Base-by-base conservation (phyloP, 1,140 invertebrate genomes). In the Proctacanthus coquilletti region DNA sequence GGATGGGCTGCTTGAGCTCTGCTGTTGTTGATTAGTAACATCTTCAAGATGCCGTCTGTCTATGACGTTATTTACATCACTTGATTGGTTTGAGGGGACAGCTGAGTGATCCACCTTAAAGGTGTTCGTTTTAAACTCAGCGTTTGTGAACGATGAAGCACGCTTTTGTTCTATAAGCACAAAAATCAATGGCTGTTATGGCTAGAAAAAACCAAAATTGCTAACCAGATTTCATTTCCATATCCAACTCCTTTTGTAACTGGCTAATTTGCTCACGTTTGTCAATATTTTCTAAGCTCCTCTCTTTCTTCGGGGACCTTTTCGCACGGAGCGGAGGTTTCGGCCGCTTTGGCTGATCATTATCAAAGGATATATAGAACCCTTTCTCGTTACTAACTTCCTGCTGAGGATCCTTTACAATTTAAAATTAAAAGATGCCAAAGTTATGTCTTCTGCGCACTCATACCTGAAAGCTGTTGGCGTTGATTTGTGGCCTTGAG, bases 361-460 rank as follows among this genome's bases (percentile, higher is more conserved):
- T 77, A 52, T 91, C 87, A 56, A 94, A 89, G 17, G 85, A 85
- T 52, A 94, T 89, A 57, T 93, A 92, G 64, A 95, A 95, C n/a
- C 87, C 86, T 63, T 86, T 85, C 57, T 87, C 80, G 44, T 70
- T 71, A 39, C 71, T 70, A 29, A 60, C 61, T 30, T 68, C 61
- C 10, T 43, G 39, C 9, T 52, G 46, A 0, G 62, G 62, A 46
- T 65, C 57, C 45, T 56, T 42, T 23, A 4, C 30, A 32, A 17
- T 17, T 13, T 32, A 32, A 32, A 32, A 6, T 32, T 32, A 17
- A 13, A 6, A 13, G 17, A 6, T 13, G 9, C 13, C 8, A 32
- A 32, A 32, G 17, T 6, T 5, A 32, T 6, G n/a, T 25, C 6
- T n/a, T 8, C n/a, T 25, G 6, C n/a, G 6, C n/a, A 63, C 58